Evolutionary conservation across 2,797 vertebrate genomes (phyloP).

Genomic region (Smutsia gigantea): DNA sequence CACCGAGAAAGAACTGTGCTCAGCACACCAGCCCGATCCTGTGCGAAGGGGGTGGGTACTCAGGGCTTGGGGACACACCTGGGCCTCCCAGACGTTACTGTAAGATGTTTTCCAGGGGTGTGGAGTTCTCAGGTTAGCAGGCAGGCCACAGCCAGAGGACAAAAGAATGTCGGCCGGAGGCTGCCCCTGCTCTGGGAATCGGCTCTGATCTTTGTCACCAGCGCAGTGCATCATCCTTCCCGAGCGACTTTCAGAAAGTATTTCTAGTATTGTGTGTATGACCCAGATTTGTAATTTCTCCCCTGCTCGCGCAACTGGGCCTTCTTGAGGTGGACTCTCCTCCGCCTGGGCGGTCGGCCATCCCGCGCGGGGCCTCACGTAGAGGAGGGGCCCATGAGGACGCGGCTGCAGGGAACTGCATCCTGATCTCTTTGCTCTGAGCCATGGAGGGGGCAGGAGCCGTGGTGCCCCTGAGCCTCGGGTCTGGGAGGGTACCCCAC

Average conservation of each 20-base stretch:
- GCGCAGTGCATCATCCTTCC: background rate
- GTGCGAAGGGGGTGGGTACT: background rate
- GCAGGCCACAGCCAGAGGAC: background rate
- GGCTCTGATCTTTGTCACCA: background rate
- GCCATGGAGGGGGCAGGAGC: background rate
- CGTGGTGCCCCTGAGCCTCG: background rate
- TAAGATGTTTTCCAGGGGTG: background rate
- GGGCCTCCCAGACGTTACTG: background rate
- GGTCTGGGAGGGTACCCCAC: too few relatives aligned
- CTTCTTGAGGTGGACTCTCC: background rate
- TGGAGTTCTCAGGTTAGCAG: background rate
- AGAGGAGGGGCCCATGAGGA: background rate
- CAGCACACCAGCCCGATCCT: background rate
- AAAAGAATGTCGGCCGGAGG: too few relatives aligned
- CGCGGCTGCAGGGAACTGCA: background rate
- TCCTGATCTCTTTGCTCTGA: background rate
- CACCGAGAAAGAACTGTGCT: background rate
- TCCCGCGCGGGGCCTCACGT: background rate
- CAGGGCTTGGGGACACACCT: background rate
- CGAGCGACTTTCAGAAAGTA: background rate
- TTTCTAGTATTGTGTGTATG: background rate
- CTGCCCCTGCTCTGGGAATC: background rate
- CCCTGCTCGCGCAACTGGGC: rapidly evolving
- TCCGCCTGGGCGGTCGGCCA: background rate
- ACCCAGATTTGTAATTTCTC: background rate